Evolutionary conservation across 2,888 invertebrate species (phyloP).

Genomic region (Cheilosia impressa): DNA sequence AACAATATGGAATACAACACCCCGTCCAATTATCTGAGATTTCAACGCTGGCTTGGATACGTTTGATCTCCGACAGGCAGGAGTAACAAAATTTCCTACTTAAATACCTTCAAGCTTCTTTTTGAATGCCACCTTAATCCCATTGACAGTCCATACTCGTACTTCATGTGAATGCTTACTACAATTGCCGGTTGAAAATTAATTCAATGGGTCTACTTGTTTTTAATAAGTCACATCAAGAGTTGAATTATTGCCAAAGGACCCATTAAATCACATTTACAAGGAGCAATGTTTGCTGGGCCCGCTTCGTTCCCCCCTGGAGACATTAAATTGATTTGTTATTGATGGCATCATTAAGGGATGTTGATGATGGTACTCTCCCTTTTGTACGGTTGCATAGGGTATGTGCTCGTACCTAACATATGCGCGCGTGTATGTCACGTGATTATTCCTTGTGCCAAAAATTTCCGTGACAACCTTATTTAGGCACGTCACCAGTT

Average conservation of each 20-base stretch:
- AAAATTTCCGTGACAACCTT: conserved; percentile 7
- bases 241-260: not conserved
- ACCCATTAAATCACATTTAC: not conserved
- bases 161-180: too few relatives aligned
- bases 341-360: conserved; percentile 31
- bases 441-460: not conserved
- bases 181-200: too few relatives aligned
- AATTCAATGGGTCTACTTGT: too few relatives aligned
- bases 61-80: too few relatives aligned
- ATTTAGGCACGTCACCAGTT: not conserved
- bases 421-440: conserved; percentile 6
- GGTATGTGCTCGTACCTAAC: not conserved
- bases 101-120: too few relatives aligned
- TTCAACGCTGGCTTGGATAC: too few relatives aligned
- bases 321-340: conserved; percentile 12
- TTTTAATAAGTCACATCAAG: not conserved
- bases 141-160: too few relatives aligned
- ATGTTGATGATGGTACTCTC: conserved; percentile 20
- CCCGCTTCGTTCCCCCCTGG: conserved; percentile 1
- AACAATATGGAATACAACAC: too few relatives aligned
- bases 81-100: too few relatives aligned
- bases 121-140: too few relatives aligned
- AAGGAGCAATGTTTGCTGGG: not conserved
- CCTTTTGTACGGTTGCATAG: not conserved
- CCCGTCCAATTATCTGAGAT: too few relatives aligned